Evolutionary conservation across 2,888 invertebrate genomes (phyloP).

Genomic region (Chalcis sispes): DNA sequence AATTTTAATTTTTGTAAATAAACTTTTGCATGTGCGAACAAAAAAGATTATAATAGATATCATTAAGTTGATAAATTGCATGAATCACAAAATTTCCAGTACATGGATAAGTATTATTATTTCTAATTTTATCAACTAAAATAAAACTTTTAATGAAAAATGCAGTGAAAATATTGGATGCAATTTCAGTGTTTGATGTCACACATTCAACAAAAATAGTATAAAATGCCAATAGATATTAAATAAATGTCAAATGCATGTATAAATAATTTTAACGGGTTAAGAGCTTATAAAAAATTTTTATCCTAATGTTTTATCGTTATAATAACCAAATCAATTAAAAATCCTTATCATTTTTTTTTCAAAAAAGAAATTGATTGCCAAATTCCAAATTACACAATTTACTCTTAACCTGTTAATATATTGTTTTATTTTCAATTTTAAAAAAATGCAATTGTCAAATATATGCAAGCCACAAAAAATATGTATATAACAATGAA

Average conservation of each 20-base stretch:
- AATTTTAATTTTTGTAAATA: conserved; percentile 47
- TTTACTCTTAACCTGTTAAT: conserved; percentile 32
- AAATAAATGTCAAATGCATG: conserved; percentile 42
- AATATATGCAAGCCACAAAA: background rate
- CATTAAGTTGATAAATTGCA: conserved; percentile 27
- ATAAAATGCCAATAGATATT: conserved; percentile 46
- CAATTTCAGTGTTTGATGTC: conserved; percentile 56
- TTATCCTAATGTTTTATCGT: conserved; percentile 1
- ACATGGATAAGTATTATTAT: background rate
- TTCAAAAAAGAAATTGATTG: conserved; percentile 13
- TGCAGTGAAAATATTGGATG: conserved; percentile 28
- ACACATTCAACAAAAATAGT: conserved; percentile 32
- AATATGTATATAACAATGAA: conserved; percentile 23
- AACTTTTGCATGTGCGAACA: conserved; percentile 10
- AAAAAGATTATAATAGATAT: conserved; percentile 24
- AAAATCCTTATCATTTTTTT: no score
- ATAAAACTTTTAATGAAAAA: conserved; percentile 27
- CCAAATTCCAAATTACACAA: background rate
- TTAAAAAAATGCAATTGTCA: conserved; percentile 17
- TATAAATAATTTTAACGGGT: conserved; percentile 29
- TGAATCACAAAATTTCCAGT: background rate
- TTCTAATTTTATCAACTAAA: conserved; percentile 29
- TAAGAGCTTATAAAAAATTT: conserved; percentile 8
- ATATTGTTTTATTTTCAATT: conserved; percentile 7
- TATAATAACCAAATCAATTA: conserved; percentile 2